phyloP scores from a whole-genome alignment of 1,140 invertebrate species.

The Stenopsyche tienmushanensis region DNA sequence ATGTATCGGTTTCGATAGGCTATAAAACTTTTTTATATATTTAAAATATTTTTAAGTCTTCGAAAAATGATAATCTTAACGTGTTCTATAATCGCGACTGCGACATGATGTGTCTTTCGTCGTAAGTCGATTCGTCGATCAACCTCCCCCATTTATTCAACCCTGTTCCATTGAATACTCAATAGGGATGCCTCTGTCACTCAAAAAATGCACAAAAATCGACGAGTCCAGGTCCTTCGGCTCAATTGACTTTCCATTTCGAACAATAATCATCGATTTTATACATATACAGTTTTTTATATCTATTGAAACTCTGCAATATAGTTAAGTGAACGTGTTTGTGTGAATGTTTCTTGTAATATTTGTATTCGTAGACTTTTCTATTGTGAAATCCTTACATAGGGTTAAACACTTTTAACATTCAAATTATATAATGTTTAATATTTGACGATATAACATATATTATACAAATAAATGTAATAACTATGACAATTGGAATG shows the following conservation, averaged over 20 bases:
- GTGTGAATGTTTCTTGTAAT: slow-evolving; percentile 40
- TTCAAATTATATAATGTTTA: slow-evolving; percentile 17
- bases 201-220: not conserved
- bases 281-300: too few species aligned
- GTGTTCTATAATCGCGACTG: too few species aligned
- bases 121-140: too few species aligned
- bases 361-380: slow-evolving; percentile 36
- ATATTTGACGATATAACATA: slow-evolving; percentile 10
- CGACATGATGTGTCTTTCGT: too few species aligned
- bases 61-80: not conserved
- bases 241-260: too few species aligned
- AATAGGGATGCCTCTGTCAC: not conserved
- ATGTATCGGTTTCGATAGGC: slow-evolving; percentile 28
- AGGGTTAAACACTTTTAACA: slow-evolving; percentile 29
- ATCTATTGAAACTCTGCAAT: too few species aligned
- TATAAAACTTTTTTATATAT: slow-evolving; percentile 15
- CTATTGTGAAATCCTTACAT: slow-evolving; percentile 38
- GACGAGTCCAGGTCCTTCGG: too few species aligned
- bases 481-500: too few species aligned
- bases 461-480: not conserved
- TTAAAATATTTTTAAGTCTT: not conserved
- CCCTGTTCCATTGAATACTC: not conserved
- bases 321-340: slow-evolving; percentile 31
- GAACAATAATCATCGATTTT: too few species aligned
- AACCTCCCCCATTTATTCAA: not conserved